Conservation (phyloP, 2,113 vertebrate genomes). For the Mugil cephalus region DNA sequence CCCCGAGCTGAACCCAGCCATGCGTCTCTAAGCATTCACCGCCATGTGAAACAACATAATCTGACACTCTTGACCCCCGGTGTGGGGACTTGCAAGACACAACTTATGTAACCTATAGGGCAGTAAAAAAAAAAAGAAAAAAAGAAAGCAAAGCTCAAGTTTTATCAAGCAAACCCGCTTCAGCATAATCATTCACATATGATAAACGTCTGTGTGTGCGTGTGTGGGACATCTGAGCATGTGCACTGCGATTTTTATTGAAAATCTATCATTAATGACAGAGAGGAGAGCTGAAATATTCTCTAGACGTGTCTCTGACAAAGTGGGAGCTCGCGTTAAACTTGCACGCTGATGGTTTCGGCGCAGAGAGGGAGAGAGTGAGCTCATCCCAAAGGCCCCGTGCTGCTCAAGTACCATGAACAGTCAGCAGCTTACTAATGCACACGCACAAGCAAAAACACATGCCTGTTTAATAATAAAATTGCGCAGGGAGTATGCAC, state of each 20-base stretch:
- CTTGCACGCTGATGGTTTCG: not conserved
- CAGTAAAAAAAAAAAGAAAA: not conserved
- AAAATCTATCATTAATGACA: slow-evolving; percentile 5
- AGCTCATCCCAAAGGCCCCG: slow-evolving; percentile 30
- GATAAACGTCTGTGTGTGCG: not conserved
- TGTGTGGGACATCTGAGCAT: slow-evolving; percentile 8
- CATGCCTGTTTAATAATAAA: slow-evolving; percentile 19
- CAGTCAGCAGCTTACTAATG: slow-evolving; percentile 45
- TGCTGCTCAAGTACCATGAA: slow-evolving; percentile 21
- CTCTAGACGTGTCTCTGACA: slow-evolving; percentile 1
- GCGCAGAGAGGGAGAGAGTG: slow-evolving; percentile 4
- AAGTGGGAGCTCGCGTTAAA: slow-evolving; percentile 21
- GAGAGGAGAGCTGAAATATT: slow-evolving; percentile 12
- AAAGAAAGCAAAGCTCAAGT: slow-evolving; percentile 40
- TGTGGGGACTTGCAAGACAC: slow-evolving; percentile 59
- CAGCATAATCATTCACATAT: not conserved
- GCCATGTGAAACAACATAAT: slow-evolving; percentile 72
- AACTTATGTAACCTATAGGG: slow-evolving; percentile 70
- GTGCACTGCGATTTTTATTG: not conserved
- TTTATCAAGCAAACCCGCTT: slow-evolving; percentile 23
- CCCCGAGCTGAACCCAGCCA: slow-evolving; percentile 69
- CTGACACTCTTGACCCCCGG: slow-evolving; percentile 72
- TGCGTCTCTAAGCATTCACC: slow-evolving; percentile 70
- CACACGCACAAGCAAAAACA: slow-evolving; percentile 47
- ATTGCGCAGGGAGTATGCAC: slow-evolving; percentile 11